Conservation (phyloP, 2,113 vertebrate genomes). For the Todiramphus chloris region DNA sequence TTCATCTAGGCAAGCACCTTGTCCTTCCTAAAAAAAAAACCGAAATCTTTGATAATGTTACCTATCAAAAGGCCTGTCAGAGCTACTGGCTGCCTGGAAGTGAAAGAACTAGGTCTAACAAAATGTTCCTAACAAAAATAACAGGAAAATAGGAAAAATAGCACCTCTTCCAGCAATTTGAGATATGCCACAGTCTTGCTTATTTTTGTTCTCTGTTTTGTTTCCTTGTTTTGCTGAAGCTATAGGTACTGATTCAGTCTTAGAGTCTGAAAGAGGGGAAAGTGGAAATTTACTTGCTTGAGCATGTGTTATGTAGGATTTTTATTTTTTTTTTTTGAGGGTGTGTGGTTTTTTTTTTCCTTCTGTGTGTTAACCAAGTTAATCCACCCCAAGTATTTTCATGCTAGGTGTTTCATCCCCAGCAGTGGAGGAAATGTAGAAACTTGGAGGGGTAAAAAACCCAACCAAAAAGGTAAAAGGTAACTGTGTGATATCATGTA, state of each 20-base stretch:
- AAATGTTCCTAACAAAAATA: background rate
- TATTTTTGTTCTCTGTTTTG: background rate
- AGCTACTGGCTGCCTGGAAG: background rate
- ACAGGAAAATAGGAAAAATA: background rate
- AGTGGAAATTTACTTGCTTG: background rate
- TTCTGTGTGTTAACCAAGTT: background rate
- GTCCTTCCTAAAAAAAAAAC: background rate
- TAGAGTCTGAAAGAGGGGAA: background rate
- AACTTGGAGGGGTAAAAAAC: background rate
- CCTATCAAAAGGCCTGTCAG: background rate
- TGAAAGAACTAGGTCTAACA: background rate
- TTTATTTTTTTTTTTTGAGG: background rate
- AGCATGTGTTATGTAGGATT: background rate
- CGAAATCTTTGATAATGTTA: background rate
- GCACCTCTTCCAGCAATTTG: background rate
- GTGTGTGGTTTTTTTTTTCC: background rate
- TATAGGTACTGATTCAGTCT: background rate
- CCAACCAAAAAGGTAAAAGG: background rate
- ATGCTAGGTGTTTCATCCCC: background rate
- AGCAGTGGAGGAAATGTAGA: background rate
- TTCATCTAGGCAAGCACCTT: background rate
- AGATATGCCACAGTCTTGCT: background rate
- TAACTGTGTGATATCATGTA: background rate
- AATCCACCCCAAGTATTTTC: fast-evolving
- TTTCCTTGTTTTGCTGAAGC: background rate